Percentiles rank a stretch among this genome's conserved stretches.
Conservation (phyloP, 35 echinoderm and acorn worm species). For the Ophioderma brevispina region DNA sequence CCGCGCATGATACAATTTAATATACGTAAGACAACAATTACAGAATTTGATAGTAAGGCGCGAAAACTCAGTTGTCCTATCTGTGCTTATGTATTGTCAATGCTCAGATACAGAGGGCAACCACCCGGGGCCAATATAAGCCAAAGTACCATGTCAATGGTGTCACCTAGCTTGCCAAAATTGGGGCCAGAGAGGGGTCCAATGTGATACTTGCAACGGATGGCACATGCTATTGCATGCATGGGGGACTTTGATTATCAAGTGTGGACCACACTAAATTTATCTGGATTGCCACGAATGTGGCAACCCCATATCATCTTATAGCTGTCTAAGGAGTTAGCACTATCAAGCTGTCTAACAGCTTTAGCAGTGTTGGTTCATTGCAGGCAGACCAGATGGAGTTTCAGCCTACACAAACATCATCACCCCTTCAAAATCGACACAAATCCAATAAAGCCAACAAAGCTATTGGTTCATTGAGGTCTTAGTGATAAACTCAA, state of each 20-base stretch:
- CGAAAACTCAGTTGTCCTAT: background rate
- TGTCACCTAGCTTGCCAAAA: conserved; percentile 17
- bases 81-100: conserved; percentile 1
- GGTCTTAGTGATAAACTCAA: too few relatives aligned
- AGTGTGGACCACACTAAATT: background rate
- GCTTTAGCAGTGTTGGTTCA: too few relatives aligned
- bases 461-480: too few relatives aligned
- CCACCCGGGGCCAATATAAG: conserved; percentile 14
- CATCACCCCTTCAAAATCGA: too few relatives aligned
- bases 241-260: conserved; percentile 14
- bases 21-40: too few relatives aligned
- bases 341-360: too few relatives aligned
- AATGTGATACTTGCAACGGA: conserved; percentile 22
- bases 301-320: too few relatives aligned
- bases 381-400: too few relatives aligned
- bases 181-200: conserved; percentile 6
- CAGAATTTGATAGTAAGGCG: too few relatives aligned
- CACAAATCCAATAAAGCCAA: too few relatives aligned
- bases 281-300: background rate
- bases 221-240: conserved; percentile 29
- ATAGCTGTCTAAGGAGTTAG: too few relatives aligned
- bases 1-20: background rate
- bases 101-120: background rate
- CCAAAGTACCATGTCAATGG: conserved; percentile 4
- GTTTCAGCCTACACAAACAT: too few relatives aligned